phyloP scores from a whole-genome alignment of 2,888 invertebrate genomes.

The Dryocosmus kuriphilus region DNA sequence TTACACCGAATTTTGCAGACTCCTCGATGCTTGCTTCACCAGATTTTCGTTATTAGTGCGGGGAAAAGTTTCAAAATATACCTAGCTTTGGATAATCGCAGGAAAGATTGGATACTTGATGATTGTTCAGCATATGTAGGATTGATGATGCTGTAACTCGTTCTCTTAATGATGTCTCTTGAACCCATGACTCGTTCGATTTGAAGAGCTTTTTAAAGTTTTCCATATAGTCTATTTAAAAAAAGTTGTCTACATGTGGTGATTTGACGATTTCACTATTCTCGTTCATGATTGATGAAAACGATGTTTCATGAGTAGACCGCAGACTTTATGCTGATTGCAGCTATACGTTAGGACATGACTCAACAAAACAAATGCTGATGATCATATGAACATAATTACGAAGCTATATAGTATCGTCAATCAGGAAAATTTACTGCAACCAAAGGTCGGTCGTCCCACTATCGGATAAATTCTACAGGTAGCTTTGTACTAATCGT shows the following conservation, averaged over 20 bases:
- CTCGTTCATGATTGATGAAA: neutral
- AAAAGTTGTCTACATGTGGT: neutral
- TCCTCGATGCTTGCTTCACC: neutral
- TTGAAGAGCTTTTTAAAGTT: neutral
- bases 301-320: neutral
- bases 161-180: neutral
- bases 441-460: neutral
- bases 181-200: neutral
- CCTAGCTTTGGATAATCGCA: no score
- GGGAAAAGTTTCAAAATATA: neutral
- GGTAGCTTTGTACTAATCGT: neutral
- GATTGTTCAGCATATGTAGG: neutral
- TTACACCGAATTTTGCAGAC: neutral
- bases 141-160: neutral
- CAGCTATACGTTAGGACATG: neutral
- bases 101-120: neutral
- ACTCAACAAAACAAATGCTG: neutral
- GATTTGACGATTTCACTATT: neutral
- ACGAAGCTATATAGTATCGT: neutral
- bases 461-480: neutral
- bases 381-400: neutral
- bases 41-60: neutral
- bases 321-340: neutral
- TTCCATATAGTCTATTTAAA: neutral
- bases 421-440: neutral